Conservation (phyloP, 2,888 invertebrate species). For the Frankliniella fusca region DNA sequence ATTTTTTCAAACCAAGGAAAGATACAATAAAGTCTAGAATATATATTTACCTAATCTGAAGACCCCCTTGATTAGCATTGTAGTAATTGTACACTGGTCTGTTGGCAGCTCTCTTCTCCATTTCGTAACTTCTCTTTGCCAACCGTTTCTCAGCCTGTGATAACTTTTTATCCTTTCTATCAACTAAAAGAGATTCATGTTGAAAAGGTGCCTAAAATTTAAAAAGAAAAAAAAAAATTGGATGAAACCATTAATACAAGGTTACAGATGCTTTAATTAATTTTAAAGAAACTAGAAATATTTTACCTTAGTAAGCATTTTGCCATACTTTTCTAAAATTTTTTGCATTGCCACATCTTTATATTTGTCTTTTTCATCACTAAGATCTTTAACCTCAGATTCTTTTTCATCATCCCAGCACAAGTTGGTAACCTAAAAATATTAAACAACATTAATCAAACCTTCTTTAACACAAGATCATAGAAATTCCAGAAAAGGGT, state of each 20-base stretch:
- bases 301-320: conserved; percentile 51
- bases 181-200: conserved; percentile 90
- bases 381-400: conserved; percentile 67
- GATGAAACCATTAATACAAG: no score
- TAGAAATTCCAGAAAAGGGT: not conserved
- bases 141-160: conserved; percentile 89
- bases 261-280: no score
- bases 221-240: conserved; percentile 29
- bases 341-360: conserved; percentile 78
- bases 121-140: conserved; percentile 88
- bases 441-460: not conserved
- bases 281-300: conserved; percentile 10
- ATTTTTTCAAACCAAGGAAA: not conserved
- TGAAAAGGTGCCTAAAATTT: conserved; percentile 73
- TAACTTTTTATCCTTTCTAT: conserved; percentile 89
- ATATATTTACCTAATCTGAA: conserved; percentile 40
- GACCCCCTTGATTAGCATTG: conserved; percentile 40
- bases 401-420: conserved; percentile 89
- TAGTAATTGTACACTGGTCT: conserved; percentile 46
- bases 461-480: not conserved
- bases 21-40: not conserved
- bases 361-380: conserved; percentile 66
- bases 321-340: conserved; percentile 50
- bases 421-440: conserved; percentile 64
- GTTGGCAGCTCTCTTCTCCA: conserved; percentile 77